Base-by-base conservation (phyloP, 30 jellyfish, hydroid and myxozoan genomes). In the Pseudorhiza aurosa region DNA sequence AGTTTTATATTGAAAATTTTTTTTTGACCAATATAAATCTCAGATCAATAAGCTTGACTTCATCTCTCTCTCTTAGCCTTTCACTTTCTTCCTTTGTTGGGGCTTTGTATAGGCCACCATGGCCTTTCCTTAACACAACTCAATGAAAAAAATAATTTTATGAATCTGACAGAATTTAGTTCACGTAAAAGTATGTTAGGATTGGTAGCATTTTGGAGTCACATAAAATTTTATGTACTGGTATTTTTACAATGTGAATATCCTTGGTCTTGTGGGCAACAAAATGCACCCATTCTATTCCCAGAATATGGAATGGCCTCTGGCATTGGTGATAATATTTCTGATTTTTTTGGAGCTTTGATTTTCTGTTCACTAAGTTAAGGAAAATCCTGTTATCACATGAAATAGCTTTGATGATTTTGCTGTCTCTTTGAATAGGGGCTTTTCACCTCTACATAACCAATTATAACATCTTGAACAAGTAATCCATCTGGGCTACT, bases 401-500 rank as follows among this genome's bases (percentile, higher is more conserved):
- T 30, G 26, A 30, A 15, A 70, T 10, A 45, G 86, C 76, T 1
- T 22, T 63, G 6, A 10, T 46, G 21, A 17, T 57, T 71, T 22
- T 22, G 1, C 1, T 71, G 57, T 53, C 33, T 71, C 26, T 71
- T 45, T 46, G 85, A 6, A 50, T 46, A 49, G 0, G 85, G 85
- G 59, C 85, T 46, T 29, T 46, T 71, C 21, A 71, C 58, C 56
- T 71, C 72, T 8, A 71, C 24, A 31, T 72, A 71, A 4, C 85
- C 85, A 5, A 73, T 75, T 0, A 27, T 36, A 35, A 2, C 37
- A 4, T 49, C 28, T 51, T 36, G 31, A 17, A 53, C 1, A 9
- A 57, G 64, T 4, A 73, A 18, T 6, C 75, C 86, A 73, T 51
- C 86, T 50, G 86, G 86, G 75, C 86, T 73, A 63, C 86, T 6